Evolutionary conservation across 2,797 vertebrate species (phyloP), one percentile per base, ranked within the genome.

Genomic region (Chaetophractus vellerosus): DNA sequence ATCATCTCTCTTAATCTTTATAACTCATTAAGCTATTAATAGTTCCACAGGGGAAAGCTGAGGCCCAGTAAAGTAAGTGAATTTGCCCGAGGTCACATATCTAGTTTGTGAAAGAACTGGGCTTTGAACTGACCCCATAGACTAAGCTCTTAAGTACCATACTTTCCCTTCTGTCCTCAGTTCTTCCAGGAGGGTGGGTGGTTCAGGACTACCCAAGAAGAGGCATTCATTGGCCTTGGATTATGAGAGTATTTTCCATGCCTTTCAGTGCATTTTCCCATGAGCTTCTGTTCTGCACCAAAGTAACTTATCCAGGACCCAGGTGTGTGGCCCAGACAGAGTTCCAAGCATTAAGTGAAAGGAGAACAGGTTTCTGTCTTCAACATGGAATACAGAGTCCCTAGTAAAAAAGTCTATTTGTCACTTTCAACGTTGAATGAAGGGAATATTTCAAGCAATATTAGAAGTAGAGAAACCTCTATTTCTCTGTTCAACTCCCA

Each of bases 11-110:
- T 78, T 95, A 79, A 78, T 92, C 55, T 89, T 96, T 78, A 18
- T 91, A 86, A 82, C 26, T 93, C 55, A 52, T 71, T 91, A 87
- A 93, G 21, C 75, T 95, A 82, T 31, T 79, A 92, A 72, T 84
- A 84, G 48, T 11, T 82, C 48, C 16, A 72, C 18, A 86, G 26
- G 52, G 33, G 36, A 82, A 93, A 91, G 41, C 61, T 87, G 63
- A 95, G 69, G 24, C 50, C 86, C 33, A 92, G 33, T 87, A 85
- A 93, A 92, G 36, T 96, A 63, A 79, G 26, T 90, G 18, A 91
- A 88, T 94, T 94, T 88, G 64, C 74, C n/a, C 36, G 57, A 63
- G 9, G 45, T 88, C 57, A 86, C 10, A 31, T 28, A 24, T 9
- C 2, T 81, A 68, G 64, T 57, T 21, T 24, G 8, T 90, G 63